Conservation (phyloP, 2,113 vertebrate genomes). For the Naja naja region DNA sequence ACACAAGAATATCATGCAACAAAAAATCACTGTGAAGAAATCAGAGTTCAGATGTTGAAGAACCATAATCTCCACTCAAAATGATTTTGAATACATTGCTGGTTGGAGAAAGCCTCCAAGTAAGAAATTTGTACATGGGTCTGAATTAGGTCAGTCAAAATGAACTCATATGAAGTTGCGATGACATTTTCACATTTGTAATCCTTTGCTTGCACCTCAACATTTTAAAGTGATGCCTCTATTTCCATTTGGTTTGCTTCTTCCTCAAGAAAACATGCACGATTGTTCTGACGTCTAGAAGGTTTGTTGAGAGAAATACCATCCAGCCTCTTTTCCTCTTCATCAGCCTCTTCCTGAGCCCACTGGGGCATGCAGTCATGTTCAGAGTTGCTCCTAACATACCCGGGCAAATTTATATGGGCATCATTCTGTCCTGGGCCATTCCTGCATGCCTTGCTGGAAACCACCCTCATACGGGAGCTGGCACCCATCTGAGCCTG, state of each 20-base stretch:
- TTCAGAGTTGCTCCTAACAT: constrained; percentile 83
- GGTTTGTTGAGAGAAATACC: constrained; percentile 72
- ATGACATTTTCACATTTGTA: background rate
- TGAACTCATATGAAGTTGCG: background rate
- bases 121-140: background rate
- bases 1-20: background rate
- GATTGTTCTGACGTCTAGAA: constrained; percentile 34
- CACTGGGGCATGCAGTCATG: constrained; percentile 72
- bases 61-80: background rate
- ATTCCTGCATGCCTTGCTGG: constrained; percentile 61
- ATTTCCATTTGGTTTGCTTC: constrained; percentile 38
- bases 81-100: background rate
- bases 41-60: background rate
- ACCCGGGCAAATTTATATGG: constrained; percentile 80
- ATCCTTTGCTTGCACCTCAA: background rate
- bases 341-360: constrained; percentile 71
- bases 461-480: constrained; percentile 70
- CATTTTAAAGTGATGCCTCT: constrained; percentile 49
- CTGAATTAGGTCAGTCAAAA: background rate
- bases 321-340: constrained; percentile 68
- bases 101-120: background rate
- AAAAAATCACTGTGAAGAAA: background rate
- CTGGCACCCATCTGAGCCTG: constrained; percentile 76
- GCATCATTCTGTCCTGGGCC: constrained; percentile 42
- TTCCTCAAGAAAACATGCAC: background rate